phyloP scores from a whole-genome alignment of 2,797 vertebrate species.

The Tympanoctomys barrerae region DNA sequence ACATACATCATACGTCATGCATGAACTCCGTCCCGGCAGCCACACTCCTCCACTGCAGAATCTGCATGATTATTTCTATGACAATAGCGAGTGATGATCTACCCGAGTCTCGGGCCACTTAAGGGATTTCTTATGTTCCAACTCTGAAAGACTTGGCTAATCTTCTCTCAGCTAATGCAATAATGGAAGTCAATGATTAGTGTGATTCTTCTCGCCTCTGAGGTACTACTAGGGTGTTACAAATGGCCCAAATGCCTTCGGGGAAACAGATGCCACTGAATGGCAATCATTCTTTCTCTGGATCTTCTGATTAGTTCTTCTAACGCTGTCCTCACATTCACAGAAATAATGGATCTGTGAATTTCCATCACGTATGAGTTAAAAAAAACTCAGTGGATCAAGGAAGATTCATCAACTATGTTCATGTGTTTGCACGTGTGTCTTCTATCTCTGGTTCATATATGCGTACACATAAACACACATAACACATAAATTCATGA shows the following conservation, averaged over 20 bases:
- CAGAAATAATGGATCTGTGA: neutral
- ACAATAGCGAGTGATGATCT: constrained; percentile 86
- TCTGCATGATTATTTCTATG: constrained; percentile 88
- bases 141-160: constrained; percentile 74
- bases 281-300: neutral
- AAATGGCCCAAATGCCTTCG: neutral
- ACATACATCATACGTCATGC: constrained; percentile 90
- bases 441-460: neutral
- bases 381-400: neutral
- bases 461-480: rapidly evolving
- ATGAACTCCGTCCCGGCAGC: constrained; percentile 87
- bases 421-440: neutral
- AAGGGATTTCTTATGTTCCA: constrained; percentile 83
- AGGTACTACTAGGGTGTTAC: neutral
- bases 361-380: neutral
- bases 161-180: constrained; percentile 81
- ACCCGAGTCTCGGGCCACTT: constrained; percentile 85
- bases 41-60: constrained; percentile 84
- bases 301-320: neutral
- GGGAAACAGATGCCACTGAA: neutral
- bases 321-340: neutral
- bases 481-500: rapidly evolving
- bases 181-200: constrained; percentile 66
- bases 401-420: neutral
- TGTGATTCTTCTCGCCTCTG: neutral